Evolutionary conservation across 1,140 invertebrate genomes (phyloP).

Genomic region (Drosophila sulfurigaster): DNA sequence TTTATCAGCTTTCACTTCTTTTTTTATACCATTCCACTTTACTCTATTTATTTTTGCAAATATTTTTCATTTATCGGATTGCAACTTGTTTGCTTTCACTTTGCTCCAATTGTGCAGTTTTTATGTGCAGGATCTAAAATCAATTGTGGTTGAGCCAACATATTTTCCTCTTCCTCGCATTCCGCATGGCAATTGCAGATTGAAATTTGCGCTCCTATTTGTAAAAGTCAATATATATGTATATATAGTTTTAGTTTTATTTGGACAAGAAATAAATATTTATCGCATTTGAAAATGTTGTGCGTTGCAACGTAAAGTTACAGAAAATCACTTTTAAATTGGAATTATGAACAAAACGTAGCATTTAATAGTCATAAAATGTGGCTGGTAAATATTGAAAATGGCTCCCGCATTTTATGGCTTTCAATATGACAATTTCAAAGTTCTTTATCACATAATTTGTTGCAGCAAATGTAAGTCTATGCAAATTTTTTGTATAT

Average conservation of each 20-base stretch:
- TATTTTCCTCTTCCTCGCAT: constrained; percentile 18
- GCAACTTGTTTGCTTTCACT: constrained; percentile 41
- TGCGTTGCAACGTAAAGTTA: not conserved
- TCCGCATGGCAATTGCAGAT: constrained; percentile 1
- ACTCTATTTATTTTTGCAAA: constrained; percentile 25
- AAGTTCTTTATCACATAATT: constrained; percentile 31
- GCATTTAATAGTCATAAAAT: not conserved
- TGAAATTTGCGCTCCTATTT: constrained; percentile 15
- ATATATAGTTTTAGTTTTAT: not conserved
- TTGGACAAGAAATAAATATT: not conserved
- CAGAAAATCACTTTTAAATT: not conserved
- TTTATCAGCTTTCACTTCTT: not conserved
- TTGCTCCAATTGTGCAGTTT: constrained; percentile 27
- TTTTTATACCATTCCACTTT: not conserved
- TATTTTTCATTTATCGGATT: constrained; percentile 40
- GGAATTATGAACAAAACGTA: not conserved
- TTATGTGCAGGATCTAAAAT: constrained; percentile 38
- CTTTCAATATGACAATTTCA: constrained; percentile 7
- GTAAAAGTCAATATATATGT: constrained; percentile 8
- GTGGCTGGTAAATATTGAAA: not conserved
- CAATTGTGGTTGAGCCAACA: constrained; percentile 37
- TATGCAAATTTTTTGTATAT: constrained; percentile 33
- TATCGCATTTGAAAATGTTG: not conserved
- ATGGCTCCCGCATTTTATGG: not conserved
- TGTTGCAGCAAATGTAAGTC: constrained; percentile 19